Conservation (phyloP, 2,113 vertebrate species). For the Indicator indicator region DNA sequence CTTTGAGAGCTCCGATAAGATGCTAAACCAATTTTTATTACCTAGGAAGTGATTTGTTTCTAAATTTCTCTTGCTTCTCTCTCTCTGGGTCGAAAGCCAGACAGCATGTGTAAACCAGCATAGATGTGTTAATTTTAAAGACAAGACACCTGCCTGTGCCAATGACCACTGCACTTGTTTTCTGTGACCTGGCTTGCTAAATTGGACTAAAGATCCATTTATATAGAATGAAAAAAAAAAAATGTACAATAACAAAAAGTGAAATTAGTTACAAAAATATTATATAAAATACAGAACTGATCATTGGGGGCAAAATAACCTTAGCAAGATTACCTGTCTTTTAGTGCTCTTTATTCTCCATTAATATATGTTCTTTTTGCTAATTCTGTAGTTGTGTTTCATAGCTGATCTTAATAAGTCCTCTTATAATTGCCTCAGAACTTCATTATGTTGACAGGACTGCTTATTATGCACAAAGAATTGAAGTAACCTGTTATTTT, state of each 20-base stretch:
- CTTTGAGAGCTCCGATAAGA: conserved; percentile 79
- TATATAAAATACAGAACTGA: not conserved
- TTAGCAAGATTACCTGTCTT: not conserved
- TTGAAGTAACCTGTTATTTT: conserved; percentile 38
- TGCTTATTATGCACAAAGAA: not conserved
- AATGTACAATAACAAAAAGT: not conserved
- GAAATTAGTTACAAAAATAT: not conserved
- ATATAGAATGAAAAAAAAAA: not conserved
- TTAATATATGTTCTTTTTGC: not conserved
- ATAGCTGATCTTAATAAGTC: not conserved
- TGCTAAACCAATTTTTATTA: not conserved
- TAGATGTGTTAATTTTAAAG: not conserved
- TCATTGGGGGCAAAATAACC: not conserved
- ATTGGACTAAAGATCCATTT: not conserved
- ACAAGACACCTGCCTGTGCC: not conserved
- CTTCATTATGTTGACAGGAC: conserved; percentile 11
- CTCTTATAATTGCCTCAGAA: not conserved
- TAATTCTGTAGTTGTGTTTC: conserved; percentile 4
- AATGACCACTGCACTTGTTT: not conserved
- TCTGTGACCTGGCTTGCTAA: not conserved
- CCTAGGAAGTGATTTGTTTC: not conserved
- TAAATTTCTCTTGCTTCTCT: not conserved
- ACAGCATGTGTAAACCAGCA: not conserved
- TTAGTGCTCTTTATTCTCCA: not conserved
- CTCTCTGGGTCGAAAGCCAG: not conserved